A percentile compares a stretch with the other conserved stretches of the same genome.
phyloP scores from a whole-genome alignment of 1,140 invertebrate genomes.

The Ladona fulva region DNA sequence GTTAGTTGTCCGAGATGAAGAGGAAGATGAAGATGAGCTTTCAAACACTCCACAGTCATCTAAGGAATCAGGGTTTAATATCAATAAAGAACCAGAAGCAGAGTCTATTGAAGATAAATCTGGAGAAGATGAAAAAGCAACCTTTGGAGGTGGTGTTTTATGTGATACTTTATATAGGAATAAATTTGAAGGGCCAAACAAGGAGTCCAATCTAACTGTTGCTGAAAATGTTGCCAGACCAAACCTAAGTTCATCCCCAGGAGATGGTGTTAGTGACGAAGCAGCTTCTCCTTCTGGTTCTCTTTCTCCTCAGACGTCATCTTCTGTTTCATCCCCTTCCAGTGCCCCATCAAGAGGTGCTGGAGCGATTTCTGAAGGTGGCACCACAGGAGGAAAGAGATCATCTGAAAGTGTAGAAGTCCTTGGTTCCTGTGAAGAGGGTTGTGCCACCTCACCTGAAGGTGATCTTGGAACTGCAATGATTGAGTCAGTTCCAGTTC shows the following conservation, averaged over 20 bases:
- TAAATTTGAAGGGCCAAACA: not conserved
- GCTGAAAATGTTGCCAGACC: not conserved
- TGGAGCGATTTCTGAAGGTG: slow-evolving; percentile 50
- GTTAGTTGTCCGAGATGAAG: not conserved
- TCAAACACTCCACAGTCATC: not conserved
- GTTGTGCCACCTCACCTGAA: slow-evolving; percentile 58
- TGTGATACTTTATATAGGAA: not conserved
- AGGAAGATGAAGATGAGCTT: not conserved
- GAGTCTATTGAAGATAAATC: not conserved
- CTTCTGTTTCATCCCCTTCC: not conserved
- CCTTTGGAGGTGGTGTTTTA: not conserved
- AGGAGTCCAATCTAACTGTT: not conserved
- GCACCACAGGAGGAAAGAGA: slow-evolving; percentile 39
- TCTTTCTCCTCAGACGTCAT: not conserved
- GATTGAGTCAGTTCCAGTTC: too few relatives aligned
- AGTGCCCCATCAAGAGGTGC: not conserved
- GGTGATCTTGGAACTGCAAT: slow-evolving; percentile 47
- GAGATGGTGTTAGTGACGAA: not conserved
- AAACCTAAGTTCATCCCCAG: not conserved
- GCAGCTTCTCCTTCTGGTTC: not conserved
- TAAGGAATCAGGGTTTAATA: not conserved
- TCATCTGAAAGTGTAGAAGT: slow-evolving; percentile 61
- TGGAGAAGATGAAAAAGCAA: not conserved
- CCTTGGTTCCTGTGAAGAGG: slow-evolving; percentile 40
- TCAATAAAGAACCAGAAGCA: not conserved